These are phyloP conservation scores for Acanthosepion pharaonis DNA, from an alignment of 2,888 invertebrate species.

Conservation along the genomic window DNA sequence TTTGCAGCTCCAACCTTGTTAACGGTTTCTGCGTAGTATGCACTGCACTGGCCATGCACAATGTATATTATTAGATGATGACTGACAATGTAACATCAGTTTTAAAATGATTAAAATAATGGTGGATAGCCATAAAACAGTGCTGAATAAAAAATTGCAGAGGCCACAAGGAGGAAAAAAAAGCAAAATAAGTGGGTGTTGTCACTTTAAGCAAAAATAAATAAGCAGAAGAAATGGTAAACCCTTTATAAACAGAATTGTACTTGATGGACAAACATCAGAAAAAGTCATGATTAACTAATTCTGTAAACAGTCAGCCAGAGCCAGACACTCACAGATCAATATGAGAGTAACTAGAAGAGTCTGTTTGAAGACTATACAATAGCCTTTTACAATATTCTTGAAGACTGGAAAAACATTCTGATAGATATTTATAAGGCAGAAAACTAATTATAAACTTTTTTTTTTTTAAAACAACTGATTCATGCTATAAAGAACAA, in stretches of 20 bases:
- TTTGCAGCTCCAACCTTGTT: no score
- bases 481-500: not conserved
- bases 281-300: constrained; percentile 16
- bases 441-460: not conserved
- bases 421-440: not conserved
- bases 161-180: no score
- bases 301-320: not conserved
- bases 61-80: no score
- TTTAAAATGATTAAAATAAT: no score
- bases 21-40: no score
- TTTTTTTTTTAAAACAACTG: not conserved
- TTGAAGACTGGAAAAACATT: not conserved
- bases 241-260: not conserved
- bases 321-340: not conserved
- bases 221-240: not conserved
- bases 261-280: not conserved
- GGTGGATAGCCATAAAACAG: no score
- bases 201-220: not conserved
- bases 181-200: not conserved
- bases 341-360: not conserved
- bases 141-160: no score
- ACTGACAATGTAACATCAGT: no score
- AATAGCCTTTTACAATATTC: not conserved
- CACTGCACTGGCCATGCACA: no score
- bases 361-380: not conserved